Base-by-base conservation (phyloP, 2,797 vertebrate genomes). In the Eulemur albifrons region DNA sequence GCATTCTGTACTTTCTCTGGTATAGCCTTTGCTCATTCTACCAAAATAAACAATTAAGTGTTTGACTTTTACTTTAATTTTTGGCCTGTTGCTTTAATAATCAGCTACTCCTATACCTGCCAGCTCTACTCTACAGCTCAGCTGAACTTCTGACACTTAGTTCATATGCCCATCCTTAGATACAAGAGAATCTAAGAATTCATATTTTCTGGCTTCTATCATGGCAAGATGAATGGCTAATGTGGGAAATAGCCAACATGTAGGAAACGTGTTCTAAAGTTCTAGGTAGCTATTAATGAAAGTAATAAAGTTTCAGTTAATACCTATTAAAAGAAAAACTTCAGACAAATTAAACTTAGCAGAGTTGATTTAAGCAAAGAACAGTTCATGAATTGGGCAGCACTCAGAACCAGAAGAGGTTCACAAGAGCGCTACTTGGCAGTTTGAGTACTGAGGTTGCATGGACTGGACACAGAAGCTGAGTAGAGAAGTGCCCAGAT, bases 1-100 rank as follows among this genome's bases (percentile, higher is more conserved):
- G 7, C 63, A 1, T 15, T 7, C 0, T 0, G 0, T 4, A 0
- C 21, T 63, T 40, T 73, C 82, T 84, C 35, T 80, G 72, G 9
- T n/a, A 69, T 20, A n/a, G 43, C 27, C 13, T 11, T 69, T 80
- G 30, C 25, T 48, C 61, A 50, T 2, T 9, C 1, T 43, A 32
- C 13, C 27, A 25, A 15, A 52, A 38, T 70, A 59, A 57, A 9
- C n/a, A 8, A 72, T 75, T 11, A 82, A 65, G 90, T n/a, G 25
- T 0, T 86, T 40, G 15, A 21, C 5, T 50, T 1, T 45, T 75
- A n/a, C 12, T 88, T 90, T 61, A n/a, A 61, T 43, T 88, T 87
- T n/a, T 40, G 4, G 0, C 8, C 75, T 67, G 11, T 67, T 25
- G 43, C 32, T 88, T 91, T 76, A 86, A 40, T 76, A 82, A n/a